Evolutionary conservation across 2,797 vertebrate genomes (phyloP), one percentile per base, ranked within the genome.

Genomic region (Trematomus bernacchii): DNA sequence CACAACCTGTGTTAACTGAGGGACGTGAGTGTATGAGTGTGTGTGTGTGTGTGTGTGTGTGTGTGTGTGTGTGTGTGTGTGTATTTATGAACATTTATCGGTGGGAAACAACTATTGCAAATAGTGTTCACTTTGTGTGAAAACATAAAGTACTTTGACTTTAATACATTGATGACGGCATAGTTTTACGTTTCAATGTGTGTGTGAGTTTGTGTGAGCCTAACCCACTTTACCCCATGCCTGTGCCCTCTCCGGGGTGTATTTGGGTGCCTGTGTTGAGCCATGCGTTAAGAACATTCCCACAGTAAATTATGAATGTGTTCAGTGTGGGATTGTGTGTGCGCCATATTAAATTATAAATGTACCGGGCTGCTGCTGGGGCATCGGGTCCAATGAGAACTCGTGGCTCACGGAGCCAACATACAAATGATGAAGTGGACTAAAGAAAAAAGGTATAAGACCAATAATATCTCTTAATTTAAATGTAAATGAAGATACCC

Each of bases 221-320:
- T 82, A 69, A 76, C 79, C 82, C 71, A 86, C 71, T 76, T 80
- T 65, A n/a, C 50, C 33, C 58, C 60, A 46, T 16, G 72, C 71
- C 52, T 66, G 57, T 64, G 67, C 63, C 73, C 77, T 90, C 82
- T 87, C 82, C 12, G 14, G 84, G 78, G 78, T 87, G 77, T 83
- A 78, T 91, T 89, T 81, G 82, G 85, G 87, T 88, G 75, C 67
- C 77, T 81, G 88, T 92, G 92, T 91, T 88, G 88, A 94, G 84
- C 89, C 92, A 92, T 89, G 92, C 90, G 85, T 94, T 87, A 93
- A 93, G 93, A 93, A 93, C 92, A 91, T 93, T 93, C 92, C 89
- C 89, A 94, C 88, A 84, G 89, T 94, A 92, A 94, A 94, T 94
- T 89, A 94, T 94, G 71, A 88, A 94, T 95, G 91, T 51, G 79